phyloP scores from a whole-genome alignment of 1,140 invertebrate species.

The Pogonomyrmex barbatus region DNA sequence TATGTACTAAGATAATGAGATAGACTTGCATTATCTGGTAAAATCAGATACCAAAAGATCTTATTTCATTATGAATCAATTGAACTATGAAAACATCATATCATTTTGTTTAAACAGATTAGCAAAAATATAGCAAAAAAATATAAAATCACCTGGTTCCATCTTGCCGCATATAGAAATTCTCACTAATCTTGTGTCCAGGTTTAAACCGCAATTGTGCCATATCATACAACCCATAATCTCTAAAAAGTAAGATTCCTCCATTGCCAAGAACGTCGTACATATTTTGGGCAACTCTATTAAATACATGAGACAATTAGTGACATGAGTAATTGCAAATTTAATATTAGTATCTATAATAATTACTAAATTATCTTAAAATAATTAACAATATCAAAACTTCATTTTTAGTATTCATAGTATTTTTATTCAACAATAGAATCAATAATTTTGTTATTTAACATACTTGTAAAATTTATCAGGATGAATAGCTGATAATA shows the following conservation, averaged over 20 bases:
- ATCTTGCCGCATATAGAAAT: conserved; percentile 98
- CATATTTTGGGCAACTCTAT: conserved; percentile 89
- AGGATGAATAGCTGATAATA: conserved; percentile 93
- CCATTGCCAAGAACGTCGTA: conserved; percentile 91
- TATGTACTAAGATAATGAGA: neutral
- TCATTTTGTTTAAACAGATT: neutral
- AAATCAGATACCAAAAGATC: neutral
- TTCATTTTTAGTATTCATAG: too few relatives aligned
- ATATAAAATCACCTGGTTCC: conserved; percentile 92
- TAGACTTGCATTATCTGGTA: conserved; percentile 1
- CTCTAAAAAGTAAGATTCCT: conserved; percentile 95
- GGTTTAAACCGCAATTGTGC: conserved; percentile 97
- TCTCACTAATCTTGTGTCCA: conserved; percentile 96
- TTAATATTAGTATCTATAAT: neutral
- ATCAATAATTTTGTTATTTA: conserved; percentile 33
- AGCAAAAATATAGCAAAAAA: neutral
- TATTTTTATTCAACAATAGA: neutral
- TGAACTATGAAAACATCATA: conserved; percentile 76
- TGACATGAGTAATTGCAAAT: neutral
- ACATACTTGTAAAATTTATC: conserved; percentile 89
- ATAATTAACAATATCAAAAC: neutral
- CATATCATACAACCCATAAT: conserved; percentile 99
- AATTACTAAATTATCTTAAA: too few relatives aligned
- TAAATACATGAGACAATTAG: conserved; percentile 54
- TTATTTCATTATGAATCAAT: conserved; percentile 40